Base-by-base conservation (phyloP, 2,797 vertebrate genomes). In the Tenualosa ilisha region DNA sequence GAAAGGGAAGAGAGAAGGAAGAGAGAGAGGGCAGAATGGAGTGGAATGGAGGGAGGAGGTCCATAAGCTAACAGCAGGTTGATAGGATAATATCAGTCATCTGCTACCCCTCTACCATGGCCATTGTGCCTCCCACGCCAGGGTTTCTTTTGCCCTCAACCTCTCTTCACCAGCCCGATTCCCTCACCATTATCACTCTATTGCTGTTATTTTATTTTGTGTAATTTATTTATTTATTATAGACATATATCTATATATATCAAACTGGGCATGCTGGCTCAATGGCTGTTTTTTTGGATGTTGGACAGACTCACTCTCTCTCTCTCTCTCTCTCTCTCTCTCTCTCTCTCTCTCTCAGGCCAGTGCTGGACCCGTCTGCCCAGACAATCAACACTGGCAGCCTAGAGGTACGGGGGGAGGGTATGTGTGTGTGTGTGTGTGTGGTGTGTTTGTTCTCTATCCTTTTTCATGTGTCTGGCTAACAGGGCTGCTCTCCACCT, bases 81-180 rank as follows among this genome's bases (percentile, higher is more conserved):
- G 94, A 95, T 95, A 95, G 95, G 94, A 95, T 95, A 93, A 31
- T 31, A 31, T 95, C 94, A 31, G 31, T 31, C 31, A 31, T 96
- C 95, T 95, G 94, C 95, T 95, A 90, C 93, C 94, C 93, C 90
- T 43, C 40, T 7, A 22, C 72, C 40, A 22, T 46, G 3, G 6
- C 40, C 72, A 22, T 79, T 79, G 72, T 31, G 31, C 72, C 72
- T 79, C 37, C 72, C 37, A 22, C 37, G 17, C 72, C 31, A 40
- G 85, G 92, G 94, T 95, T 94, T 94, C 94, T 94, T 91, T 87
- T 88, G 91, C 88, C 86, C 89, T 87, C 91, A 90, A 91, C 65
- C 8, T 12, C 46, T 12, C 6, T 8, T 3, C n/a, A n/a, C 22
- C 3, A 61, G 50, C 85, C 91, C 85, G 86, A 31, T 81, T 85